Conservation (phyloP, 2,797 vertebrate genomes). For the Aulostomus chinensis region DNA sequence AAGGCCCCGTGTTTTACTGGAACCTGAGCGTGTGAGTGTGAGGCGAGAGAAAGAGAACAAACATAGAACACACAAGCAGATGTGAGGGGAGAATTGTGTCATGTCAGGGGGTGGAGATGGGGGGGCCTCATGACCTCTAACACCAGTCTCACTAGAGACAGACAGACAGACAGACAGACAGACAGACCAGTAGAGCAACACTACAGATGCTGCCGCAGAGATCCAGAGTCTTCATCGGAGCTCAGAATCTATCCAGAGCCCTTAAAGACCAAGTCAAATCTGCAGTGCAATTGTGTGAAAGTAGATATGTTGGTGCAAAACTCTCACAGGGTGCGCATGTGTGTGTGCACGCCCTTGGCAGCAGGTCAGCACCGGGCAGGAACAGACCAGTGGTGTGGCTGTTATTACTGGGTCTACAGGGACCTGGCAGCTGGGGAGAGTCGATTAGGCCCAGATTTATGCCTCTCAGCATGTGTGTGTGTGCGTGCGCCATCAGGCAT, state of each 20-base stretch:
- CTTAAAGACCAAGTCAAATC: slow-evolving; percentile 32
- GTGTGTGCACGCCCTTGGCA: slow-evolving; percentile 52
- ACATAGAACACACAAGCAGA: too few species aligned
- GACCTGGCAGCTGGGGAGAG: slow-evolving; percentile 73
- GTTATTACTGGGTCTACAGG: slow-evolving; percentile 74
- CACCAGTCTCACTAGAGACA: too few species aligned
- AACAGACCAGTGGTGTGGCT: slow-evolving; percentile 71
- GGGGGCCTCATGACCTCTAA: too few species aligned
- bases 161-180: too few species aligned
- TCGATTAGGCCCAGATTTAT: slow-evolving; percentile 78
- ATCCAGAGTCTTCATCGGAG: slow-evolving; percentile 34
- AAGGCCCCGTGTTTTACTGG: too few species aligned
- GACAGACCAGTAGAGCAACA: neutral
- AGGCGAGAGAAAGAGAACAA: too few species aligned
- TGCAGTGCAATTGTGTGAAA: slow-evolving; percentile 39
- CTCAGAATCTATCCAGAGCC: slow-evolving; percentile 7
- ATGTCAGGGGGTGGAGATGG: too few species aligned
- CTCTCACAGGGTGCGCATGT: slow-evolving; percentile 26
- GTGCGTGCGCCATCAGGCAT: slow-evolving; percentile 36
- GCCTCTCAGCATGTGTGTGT: slow-evolving; percentile 55
- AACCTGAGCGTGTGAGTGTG: too few species aligned
- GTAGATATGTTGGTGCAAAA: slow-evolving; percentile 48
- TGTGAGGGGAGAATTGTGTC: too few species aligned
- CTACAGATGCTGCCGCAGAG: slow-evolving; percentile 7
- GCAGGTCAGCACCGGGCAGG: slow-evolving; percentile 65